These are phyloP conservation scores for Himalopsyche tibetana DNA, from an alignment of 2,888 invertebrate genomes.

Conservation along the genomic window DNA sequence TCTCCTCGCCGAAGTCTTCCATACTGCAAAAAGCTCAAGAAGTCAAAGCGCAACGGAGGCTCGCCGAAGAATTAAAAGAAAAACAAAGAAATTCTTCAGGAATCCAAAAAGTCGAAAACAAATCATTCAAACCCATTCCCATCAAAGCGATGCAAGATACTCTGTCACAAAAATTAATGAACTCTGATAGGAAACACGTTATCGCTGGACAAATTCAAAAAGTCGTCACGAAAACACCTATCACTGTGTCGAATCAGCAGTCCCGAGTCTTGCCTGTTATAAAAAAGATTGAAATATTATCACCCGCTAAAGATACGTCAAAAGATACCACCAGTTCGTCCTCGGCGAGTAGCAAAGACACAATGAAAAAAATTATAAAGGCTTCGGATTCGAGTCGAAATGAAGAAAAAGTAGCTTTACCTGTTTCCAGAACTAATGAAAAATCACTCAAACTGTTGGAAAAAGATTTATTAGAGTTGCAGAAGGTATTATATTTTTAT, in stretches of 20 bases:
- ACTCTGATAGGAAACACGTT: neutral
- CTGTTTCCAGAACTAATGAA: constrained; percentile 72
- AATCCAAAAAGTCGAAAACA: neutral
- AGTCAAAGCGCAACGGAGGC: constrained; percentile 69
- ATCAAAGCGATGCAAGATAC: neutral
- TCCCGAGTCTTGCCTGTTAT: neutral
- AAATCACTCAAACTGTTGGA: constrained; percentile 76
- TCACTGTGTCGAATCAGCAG: neutral
- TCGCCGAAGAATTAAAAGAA: constrained; percentile 68
- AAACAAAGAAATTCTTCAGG: constrained; percentile 66
- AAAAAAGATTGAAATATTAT: constrained; percentile 15
- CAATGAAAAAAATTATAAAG: neutral
- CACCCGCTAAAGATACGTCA: neutral
- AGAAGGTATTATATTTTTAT: constrained; percentile 71
- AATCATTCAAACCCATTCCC: constrained; percentile 23
- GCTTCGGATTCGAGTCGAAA: constrained; percentile 69
- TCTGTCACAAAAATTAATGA: neutral
- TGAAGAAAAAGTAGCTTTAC: constrained; percentile 68
- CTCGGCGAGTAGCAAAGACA: neutral
- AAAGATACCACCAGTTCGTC: neutral
- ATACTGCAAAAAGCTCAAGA: constrained; percentile 68
- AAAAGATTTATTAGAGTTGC: constrained; percentile 78
- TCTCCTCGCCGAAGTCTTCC: constrained; percentile 46
- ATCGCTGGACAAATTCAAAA: neutral
- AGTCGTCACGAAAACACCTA: neutral